Evolutionary conservation across 2,113 vertebrate species (phyloP).

Genomic region (Vireo altiloquus): DNA sequence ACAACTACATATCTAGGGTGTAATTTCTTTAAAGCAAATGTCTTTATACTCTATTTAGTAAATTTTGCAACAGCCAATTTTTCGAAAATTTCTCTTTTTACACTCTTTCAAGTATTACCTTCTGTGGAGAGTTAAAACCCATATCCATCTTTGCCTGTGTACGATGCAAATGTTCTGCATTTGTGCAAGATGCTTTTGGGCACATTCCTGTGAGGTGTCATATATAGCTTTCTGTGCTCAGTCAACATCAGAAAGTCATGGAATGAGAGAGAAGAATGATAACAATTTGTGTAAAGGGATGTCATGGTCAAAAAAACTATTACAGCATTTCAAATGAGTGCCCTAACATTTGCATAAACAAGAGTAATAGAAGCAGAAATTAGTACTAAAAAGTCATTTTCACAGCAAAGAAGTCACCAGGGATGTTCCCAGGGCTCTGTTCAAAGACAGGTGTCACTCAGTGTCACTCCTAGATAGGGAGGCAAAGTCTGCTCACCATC

Average conservation of each 20-base stretch:
- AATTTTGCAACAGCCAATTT: neutral
- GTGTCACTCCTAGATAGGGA: neutral
- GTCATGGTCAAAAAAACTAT: neutral
- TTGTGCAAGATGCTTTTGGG: neutral
- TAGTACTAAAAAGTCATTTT: neutral
- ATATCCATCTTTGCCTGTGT: neutral
- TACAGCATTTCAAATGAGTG: neutral
- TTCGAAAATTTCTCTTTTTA: neutral
- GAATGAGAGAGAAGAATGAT: neutral
- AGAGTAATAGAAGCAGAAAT: neutral
- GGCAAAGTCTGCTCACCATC: neutral
- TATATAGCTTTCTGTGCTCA: neutral
- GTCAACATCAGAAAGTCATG: neutral
- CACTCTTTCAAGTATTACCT: neutral
- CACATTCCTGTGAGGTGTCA: rapidly evolving
- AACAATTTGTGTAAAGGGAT: neutral
- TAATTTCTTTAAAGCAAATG: neutral
- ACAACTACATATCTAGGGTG: neutral
- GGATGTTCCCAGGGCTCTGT: neutral
- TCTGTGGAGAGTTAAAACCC: neutral
- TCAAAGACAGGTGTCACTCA: neutral
- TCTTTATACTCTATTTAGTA: neutral
- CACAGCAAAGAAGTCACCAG: neutral
- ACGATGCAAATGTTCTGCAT: neutral
- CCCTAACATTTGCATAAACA: neutral